A percentile compares a stretch with the other conserved stretches of the same genome.
phyloP scores from a whole-genome alignment of 53 echinoderm and acorn worm genomes.

The Mesocentrotus franciscanus region DNA sequence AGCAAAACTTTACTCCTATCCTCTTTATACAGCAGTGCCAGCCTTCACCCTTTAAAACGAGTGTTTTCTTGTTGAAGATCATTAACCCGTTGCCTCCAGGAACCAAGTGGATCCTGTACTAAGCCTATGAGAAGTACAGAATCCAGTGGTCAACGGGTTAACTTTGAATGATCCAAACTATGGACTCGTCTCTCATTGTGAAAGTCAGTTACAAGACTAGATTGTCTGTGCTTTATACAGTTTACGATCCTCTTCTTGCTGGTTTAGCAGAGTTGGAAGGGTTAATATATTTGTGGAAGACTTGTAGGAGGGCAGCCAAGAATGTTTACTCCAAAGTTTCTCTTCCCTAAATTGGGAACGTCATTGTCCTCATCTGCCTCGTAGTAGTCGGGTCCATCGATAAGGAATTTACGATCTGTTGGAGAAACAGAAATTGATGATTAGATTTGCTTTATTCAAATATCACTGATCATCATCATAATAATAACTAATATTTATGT shows the following conservation, averaged over 20 bases:
- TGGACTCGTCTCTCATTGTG: background rate
- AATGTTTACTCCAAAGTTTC: slow-evolving; percentile 57
- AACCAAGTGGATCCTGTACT: too few species aligned
- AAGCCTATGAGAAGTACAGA: too few species aligned
- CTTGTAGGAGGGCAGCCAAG: slow-evolving; percentile 42
- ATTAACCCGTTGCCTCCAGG: too few species aligned
- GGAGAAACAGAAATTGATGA: background rate
- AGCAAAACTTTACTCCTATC: too few species aligned
- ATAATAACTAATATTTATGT: too few species aligned
- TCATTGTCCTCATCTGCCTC: slow-evolving; percentile 29
- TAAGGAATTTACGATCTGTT: slow-evolving; percentile 55
- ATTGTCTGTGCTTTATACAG: background rate
- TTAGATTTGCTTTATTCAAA: background rate
- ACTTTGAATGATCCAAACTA: background rate
- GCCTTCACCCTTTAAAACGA: too few species aligned
- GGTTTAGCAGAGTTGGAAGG: background rate
- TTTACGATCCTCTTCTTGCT: background rate
- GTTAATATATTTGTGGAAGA: background rate
- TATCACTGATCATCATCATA: too few species aligned
- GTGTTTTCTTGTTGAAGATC: too few species aligned
- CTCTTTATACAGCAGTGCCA: too few species aligned
- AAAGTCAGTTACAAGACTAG: background rate
- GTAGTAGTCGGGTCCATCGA: slow-evolving; percentile 46
- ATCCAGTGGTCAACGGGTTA: too few species aligned
- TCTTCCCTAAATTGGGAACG: slow-evolving; percentile 43